Evolutionary conservation across 2,113 vertebrate genomes (phyloP).

Genomic region (Zosterops lateralis): DNA sequence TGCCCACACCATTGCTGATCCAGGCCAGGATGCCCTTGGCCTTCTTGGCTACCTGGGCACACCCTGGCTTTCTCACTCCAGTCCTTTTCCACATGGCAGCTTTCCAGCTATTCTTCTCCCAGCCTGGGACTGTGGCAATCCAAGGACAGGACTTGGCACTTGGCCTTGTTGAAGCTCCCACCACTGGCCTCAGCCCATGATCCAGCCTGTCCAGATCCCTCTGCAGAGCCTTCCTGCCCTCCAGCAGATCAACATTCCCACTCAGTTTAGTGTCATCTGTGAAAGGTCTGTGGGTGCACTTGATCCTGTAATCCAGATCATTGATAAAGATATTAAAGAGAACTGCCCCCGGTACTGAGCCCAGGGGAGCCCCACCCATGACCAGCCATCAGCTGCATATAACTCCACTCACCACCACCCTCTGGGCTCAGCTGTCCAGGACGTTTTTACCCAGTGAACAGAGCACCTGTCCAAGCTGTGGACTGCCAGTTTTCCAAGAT

Average conservation of each 20-base stretch:
- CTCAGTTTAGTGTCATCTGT: fast-evolving
- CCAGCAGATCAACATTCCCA: background rate
- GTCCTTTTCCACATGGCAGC: background rate
- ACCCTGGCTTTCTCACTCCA: background rate
- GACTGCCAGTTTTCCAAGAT: background rate
- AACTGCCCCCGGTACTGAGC: background rate
- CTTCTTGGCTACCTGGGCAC: background rate
- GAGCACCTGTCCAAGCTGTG: background rate
- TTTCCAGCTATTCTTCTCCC: background rate
- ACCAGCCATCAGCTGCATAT: fast-evolving
- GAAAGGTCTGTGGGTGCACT: background rate
- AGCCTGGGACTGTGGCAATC: background rate
- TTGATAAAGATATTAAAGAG: background rate
- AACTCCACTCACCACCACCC: background rate
- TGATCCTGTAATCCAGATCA: background rate
- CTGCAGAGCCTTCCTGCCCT: background rate
- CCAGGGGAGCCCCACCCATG: background rate
- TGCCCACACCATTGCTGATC: background rate
- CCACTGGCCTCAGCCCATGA: fast-evolving
- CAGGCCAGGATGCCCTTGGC: background rate
- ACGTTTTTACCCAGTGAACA: background rate
- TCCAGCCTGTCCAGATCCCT: background rate
- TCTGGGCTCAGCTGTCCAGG: fast-evolving
- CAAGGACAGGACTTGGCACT: background rate
- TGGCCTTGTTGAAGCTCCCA: background rate